Conservation (phyloP, 2,888 invertebrate genomes). For the Drosophila fulvimacula region DNA sequence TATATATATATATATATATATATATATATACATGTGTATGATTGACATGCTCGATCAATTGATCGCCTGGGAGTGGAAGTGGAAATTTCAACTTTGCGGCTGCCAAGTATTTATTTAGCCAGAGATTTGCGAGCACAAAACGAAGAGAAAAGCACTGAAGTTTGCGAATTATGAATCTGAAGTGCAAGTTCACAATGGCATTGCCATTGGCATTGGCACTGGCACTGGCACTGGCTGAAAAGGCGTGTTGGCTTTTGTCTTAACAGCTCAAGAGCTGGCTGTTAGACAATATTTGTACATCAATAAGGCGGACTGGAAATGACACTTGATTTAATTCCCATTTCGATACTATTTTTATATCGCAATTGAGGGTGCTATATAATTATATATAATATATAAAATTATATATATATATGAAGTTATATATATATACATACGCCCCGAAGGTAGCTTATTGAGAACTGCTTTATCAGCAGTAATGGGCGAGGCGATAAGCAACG, state of each 20-base stretch:
- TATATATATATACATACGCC: too few species aligned
- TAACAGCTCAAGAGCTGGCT: slow-evolving; percentile 11
- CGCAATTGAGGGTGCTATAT: neutral
- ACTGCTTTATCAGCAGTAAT: neutral
- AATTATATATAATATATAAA: neutral
- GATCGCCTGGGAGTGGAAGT: slow-evolving; percentile 46
- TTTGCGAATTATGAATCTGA: slow-evolving; percentile 21
- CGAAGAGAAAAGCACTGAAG: slow-evolving; percentile 30
- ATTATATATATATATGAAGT: neutral
- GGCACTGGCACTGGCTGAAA: slow-evolving; percentile 11
- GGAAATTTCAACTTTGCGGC: slow-evolving; percentile 34
- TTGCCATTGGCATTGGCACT: neutral
- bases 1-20: neutral
- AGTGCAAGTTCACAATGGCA: slow-evolving; percentile 35
- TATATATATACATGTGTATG: too few species aligned
- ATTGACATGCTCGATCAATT: slow-evolving; percentile 60
- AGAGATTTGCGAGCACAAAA: slow-evolving; percentile 35
- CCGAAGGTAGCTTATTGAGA: neutral
- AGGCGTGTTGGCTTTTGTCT: slow-evolving; percentile 37
- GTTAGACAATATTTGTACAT: slow-evolving; percentile 5
- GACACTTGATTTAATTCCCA: slow-evolving; percentile 1
- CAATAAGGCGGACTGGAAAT: neutral
- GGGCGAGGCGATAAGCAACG: neutral
- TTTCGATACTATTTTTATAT: slow-evolving; percentile 2
- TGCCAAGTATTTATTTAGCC: slow-evolving; percentile 50